These are phyloP conservation scores for Papilio glaucus DNA, from an alignment of 1,140 invertebrate genomes.

Conservation along the genomic window DNA sequence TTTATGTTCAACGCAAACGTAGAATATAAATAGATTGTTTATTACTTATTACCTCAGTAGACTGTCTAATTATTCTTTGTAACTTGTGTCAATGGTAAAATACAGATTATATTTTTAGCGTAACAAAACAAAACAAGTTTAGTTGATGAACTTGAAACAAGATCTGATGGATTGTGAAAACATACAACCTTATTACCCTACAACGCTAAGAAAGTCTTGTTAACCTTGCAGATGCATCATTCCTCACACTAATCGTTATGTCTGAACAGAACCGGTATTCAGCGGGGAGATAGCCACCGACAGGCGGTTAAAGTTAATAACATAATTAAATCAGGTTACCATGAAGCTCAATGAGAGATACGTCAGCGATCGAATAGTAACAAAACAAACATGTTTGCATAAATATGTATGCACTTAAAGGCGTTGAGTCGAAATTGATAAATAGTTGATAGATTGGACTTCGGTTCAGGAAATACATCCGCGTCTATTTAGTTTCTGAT, in stretches of 20 bases:
- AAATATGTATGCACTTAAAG: no score
- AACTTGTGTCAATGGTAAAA: no score
- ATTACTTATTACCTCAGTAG: background rate
- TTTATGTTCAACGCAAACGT: background rate
- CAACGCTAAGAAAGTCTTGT: background rate
- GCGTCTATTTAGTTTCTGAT: no score
- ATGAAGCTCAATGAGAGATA: background rate
- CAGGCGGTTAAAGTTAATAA: background rate
- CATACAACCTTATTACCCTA: no score
- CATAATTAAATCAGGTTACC: background rate
- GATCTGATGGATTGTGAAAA: no score
- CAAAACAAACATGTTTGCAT: conserved; percentile 10
- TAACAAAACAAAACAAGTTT: no score
- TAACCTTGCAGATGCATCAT: background rate
- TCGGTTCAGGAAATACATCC: no score
- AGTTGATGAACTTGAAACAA: no score
- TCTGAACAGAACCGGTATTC: background rate
- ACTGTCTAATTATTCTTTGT: no score
- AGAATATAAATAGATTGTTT: background rate
- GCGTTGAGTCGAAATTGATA: no score
- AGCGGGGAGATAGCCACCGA: background rate
- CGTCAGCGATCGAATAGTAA: background rate
- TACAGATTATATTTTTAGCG: no score
- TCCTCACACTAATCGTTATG: background rate
- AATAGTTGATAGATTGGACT: no score